Evolutionary conservation across 2,888 invertebrate genomes (phyloP).

Genomic region (Drosophila suboccidentalis): DNA sequence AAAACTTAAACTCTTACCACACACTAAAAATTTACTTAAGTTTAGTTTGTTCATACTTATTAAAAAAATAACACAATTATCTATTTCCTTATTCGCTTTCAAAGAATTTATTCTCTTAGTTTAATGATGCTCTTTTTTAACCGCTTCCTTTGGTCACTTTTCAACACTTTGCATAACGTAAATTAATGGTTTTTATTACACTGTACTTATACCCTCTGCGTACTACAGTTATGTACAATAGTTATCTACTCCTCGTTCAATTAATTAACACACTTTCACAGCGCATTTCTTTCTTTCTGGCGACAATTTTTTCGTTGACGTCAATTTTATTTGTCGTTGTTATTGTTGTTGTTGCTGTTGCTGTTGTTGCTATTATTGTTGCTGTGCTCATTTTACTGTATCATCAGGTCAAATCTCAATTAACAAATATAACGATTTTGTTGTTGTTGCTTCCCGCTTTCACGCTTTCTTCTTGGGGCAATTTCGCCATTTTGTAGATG

Average conservation of each 20-base stretch:
- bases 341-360: constrained; percentile 22
- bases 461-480: constrained; percentile 45
- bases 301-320: constrained; percentile 74
- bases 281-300: constrained; percentile 75
- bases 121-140: background rate
- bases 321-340: constrained; percentile 64
- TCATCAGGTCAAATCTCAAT: constrained; percentile 81
- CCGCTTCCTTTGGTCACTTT: background rate
- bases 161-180: constrained; percentile 15
- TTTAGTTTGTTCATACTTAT: too few relatives aligned
- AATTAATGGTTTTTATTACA: constrained; percentile 11
- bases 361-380: constrained; percentile 39
- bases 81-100: background rate
- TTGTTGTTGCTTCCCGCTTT: constrained; percentile 69
- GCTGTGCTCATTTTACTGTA: constrained; percentile 79
- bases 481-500: constrained; percentile 44
- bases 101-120: background rate
- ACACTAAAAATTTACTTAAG: too few relatives aligned
- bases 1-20: background rate
- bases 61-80: too few relatives aligned
- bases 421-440: constrained; percentile 79
- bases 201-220: constrained; percentile 9
- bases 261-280: constrained; percentile 80
- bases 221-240: constrained; percentile 16
- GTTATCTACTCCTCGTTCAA: constrained; percentile 47